Conservation (phyloP, 2,888 invertebrate genomes). For the Tortrix viridana region DNA sequence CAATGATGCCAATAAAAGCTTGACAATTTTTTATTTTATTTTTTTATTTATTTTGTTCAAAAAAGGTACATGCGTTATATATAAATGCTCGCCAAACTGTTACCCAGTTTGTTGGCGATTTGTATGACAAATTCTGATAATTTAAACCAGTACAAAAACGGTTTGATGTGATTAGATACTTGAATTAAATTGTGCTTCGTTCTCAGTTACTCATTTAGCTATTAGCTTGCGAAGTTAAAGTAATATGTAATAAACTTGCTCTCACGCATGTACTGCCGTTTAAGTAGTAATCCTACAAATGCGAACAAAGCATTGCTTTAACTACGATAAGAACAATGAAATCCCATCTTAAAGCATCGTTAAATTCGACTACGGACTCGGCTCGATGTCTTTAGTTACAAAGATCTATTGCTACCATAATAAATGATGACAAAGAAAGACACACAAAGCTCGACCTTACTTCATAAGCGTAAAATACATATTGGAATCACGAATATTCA, state of each 20-base stretch:
- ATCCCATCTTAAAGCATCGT: constrained; percentile 31
- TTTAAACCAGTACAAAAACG: no score
- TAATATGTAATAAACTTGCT: constrained; percentile 33
- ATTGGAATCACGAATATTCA: no score
- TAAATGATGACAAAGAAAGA: constrained; percentile 21
- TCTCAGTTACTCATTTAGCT: constrained; percentile 4
- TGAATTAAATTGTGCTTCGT: neutral
- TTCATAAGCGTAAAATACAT: no score
- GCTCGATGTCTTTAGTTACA: constrained; percentile 24
- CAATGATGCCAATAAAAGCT: no score
- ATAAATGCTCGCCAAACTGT: no score
- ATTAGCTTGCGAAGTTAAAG: constrained; percentile 27
- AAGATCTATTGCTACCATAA: constrained; percentile 35
- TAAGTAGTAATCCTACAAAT: constrained; percentile 31
- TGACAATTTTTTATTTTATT: no score
- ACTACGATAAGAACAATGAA: constrained; percentile 31
- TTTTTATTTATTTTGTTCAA: no score
- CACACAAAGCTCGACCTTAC: constrained; percentile 16
- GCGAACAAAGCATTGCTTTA: constrained; percentile 31
- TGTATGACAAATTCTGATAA: no score
- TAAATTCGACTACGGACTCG: constrained; percentile 32
- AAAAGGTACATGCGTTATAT: no score
- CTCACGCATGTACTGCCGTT: constrained; percentile 33
- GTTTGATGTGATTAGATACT: no score
- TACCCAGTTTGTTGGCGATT: no score